These are phyloP conservation scores for Temnothorax curvispinosus DNA, from an alignment of 1,140 invertebrate genomes.

Conservation along the genomic window DNA sequence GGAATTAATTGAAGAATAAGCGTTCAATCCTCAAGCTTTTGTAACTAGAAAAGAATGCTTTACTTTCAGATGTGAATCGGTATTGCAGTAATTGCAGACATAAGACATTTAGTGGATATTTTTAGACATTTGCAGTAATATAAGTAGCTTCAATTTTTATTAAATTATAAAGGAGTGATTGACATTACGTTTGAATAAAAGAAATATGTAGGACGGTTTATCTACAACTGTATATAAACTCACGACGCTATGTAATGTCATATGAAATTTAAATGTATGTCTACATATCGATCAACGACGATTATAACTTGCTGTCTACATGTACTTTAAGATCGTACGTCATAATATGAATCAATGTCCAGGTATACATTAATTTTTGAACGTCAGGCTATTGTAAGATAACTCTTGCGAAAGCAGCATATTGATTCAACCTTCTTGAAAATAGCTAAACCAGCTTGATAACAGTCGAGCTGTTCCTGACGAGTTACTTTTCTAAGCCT, in stretches of 20 bases:
- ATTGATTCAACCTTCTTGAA: constrained; percentile 59
- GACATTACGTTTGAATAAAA: neutral
- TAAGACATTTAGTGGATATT: neutral
- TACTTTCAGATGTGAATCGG: neutral
- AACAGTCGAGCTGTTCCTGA: constrained; percentile 13
- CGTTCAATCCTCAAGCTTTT: neutral
- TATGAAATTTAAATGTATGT: constrained; percentile 42
- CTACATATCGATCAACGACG: constrained; percentile 43
- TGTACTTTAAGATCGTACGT: constrained; percentile 47
- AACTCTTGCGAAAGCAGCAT: constrained; percentile 46
- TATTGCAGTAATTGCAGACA: neutral
- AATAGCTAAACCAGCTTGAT: constrained; percentile 47
- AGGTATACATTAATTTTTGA: constrained; percentile 32
- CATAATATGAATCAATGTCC: constrained; percentile 58
- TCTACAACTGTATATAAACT: constrained; percentile 34
- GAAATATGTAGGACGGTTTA: neutral
- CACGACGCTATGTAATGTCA: constrained; percentile 47
- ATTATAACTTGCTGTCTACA: constrained; percentile 53
- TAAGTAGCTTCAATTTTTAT: neutral
- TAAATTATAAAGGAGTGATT: neutral
- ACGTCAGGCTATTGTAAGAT: constrained; percentile 36
- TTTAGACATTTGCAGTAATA: neutral
- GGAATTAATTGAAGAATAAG: neutral
- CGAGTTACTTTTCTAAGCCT: neutral
- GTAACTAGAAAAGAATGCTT: neutral